Evolutionary conservation across 2,113 vertebrate species (phyloP), one percentile per base, ranked within the genome.

Genomic region (Podocnemis expansa): DNA sequence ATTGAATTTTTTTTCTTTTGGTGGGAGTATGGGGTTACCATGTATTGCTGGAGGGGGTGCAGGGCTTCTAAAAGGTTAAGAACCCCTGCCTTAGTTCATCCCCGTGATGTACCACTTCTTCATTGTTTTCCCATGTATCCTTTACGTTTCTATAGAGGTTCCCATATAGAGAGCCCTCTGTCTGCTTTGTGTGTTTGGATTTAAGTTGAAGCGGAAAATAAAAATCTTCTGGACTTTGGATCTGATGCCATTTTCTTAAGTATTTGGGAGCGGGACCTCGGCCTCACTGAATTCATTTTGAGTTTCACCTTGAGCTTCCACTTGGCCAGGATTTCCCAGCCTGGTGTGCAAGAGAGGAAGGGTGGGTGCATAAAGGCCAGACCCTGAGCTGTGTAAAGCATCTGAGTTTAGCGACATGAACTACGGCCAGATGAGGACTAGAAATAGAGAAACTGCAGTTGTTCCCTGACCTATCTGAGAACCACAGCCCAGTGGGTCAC

Each of bases 391-490:
- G 73, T 45, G 24, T 38, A 70, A 70, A 38, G n/a, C n/a, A 10
- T 70, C 31, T n/a, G 34, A 22, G n/a, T 22, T 34, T 34, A 67
- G 34, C 34, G 4, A 67, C 17, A 67, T 8, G 8, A n/a, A 67
- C 13, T 22, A 22, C 38, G 34, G n/a, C 63, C n/a, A 22, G n/a
- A 70, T 19, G 63, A 38, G 63, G 34, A 38, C 3, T 24, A 29
- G 76, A 25, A 19, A 2, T 60, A 87, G 84, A 82, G 38, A 76
- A 41, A 49, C 19, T 41, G 17, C 25, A 73, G 38, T 51, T 52
- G 38, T 78, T 56, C 31, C 0, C 0, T 73, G 51, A 24, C 21
- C 13, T 8, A 27, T 49, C 63, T 22, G 54, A 0, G 2, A 56
- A 67, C 63, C 63, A 14, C 22, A 47, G 60, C 2, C 1, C 47